These are phyloP conservation scores for Hipparchia semele DNA, from an alignment of 2,888 invertebrate species.

Conservation along the genomic window DNA sequence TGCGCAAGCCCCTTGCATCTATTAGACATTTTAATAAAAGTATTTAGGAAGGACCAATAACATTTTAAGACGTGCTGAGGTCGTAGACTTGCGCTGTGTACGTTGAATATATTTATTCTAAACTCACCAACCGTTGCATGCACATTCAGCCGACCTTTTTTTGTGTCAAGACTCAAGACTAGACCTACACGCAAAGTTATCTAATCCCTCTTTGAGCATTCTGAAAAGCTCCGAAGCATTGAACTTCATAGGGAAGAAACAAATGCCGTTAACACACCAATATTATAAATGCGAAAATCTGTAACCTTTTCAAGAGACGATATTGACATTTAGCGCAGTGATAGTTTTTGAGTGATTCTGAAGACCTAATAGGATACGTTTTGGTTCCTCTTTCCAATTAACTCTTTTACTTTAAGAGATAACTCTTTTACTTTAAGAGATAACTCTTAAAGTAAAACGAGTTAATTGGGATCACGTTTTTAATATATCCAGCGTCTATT, in stretches of 20 bases:
- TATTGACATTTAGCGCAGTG: no score
- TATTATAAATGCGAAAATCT: no score
- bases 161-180: background rate
- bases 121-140: background rate
- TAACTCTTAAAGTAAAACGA: no score
- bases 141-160: background rate
- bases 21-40: background rate
- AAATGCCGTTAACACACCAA: background rate
- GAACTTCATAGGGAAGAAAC: background rate
- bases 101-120: background rate
- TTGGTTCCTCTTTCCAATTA: no score
- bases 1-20: background rate
- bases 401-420: no score
- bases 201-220: background rate
- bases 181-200: background rate
- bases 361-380: no score
- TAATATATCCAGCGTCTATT: no score
- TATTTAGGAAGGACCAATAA: slow-evolving; percentile 8
- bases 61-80: slow-evolving; percentile 5
- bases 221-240: background rate
- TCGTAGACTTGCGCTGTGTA: slow-evolving; percentile 5
- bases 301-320: no score
- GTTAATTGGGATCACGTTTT: no score
- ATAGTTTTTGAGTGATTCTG: no score
- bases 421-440: no score